Conservation (phyloP, 2,888 invertebrate species). For the Galerucella nymphaeae region DNA sequence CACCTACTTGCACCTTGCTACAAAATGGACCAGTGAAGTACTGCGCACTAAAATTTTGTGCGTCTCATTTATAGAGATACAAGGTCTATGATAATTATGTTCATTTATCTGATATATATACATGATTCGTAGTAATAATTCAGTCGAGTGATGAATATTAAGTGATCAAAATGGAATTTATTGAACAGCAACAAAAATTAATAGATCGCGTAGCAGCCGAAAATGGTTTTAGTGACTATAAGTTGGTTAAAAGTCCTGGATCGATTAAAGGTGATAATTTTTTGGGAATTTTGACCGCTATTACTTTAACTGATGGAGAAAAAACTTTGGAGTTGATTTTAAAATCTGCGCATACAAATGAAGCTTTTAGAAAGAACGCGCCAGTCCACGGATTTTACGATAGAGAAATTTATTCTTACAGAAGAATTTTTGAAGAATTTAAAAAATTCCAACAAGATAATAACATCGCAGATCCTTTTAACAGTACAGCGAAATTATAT, state of each 20-base stretch:
- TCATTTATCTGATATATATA: background rate
- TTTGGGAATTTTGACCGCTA: slow-evolving; percentile 44
- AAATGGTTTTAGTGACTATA: slow-evolving; percentile 24
- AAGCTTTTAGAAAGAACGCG: slow-evolving; percentile 44
- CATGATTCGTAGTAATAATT: background rate
- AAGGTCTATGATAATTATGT: background rate
- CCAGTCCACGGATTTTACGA: slow-evolving; percentile 49
- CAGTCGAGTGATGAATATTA: background rate
- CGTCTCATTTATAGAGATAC: background rate
- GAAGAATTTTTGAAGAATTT: slow-evolving; percentile 51
- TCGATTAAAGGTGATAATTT: slow-evolving; percentile 42
- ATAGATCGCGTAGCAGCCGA: slow-evolving; percentile 27
- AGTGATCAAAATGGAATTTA: slow-evolving; percentile 14
- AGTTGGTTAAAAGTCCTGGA: slow-evolving; percentile 7
- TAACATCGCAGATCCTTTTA: slow-evolving; percentile 21
- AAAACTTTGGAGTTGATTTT: slow-evolving; percentile 49
- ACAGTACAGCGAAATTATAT: slow-evolving; percentile 35
- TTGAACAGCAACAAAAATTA: slow-evolving; percentile 16
- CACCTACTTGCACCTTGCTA: too few species aligned
- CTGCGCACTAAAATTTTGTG: slow-evolving; percentile 35
- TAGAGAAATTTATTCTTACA: slow-evolving; percentile 55
- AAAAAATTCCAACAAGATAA: slow-evolving; percentile 42
- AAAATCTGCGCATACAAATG: slow-evolving; percentile 51
- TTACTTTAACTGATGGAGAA: slow-evolving; percentile 31
- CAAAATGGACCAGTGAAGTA: too few species aligned